Evolutionary conservation across 2,888 invertebrate species (phyloP).

Genomic region (Drosophila trichaetosa): DNA sequence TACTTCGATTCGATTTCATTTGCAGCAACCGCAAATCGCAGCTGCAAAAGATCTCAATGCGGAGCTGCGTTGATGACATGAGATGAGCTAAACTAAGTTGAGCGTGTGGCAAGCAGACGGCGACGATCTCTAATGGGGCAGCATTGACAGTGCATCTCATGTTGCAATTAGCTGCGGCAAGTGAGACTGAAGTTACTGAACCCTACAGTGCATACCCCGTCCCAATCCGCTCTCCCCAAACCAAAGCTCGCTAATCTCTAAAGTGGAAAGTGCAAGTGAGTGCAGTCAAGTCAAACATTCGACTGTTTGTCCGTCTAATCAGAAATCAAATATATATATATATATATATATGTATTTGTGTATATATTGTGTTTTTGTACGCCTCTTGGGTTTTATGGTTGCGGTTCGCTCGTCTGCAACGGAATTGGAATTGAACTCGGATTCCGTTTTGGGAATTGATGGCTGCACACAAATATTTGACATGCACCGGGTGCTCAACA

Average conservation of each 20-base stretch:
- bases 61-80: constrained; percentile 20
- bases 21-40: constrained; percentile 58
- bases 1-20: constrained; percentile 75
- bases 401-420: constrained; percentile 59
- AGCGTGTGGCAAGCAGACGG: constrained; percentile 77
- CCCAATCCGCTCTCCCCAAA: constrained; percentile 3
- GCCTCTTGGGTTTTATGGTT: constrained; percentile 60
- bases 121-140: constrained; percentile 62
- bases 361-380: constrained; percentile 39
- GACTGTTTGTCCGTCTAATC: constrained; percentile 48
- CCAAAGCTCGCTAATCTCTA: constrained; percentile 53
- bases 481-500: constrained; percentile 26
- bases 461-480: constrained; percentile 68
- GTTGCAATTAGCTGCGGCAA: constrained; percentile 74
- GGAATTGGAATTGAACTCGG: constrained; percentile 23
- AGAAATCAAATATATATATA: constrained; percentile 67
- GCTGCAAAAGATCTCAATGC: constrained; percentile 28
- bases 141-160: constrained; percentile 69
- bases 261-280: constrained; percentile 75
- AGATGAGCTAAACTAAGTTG: constrained; percentile 27
- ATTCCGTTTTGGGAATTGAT: constrained; percentile 50
- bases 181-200: constrained; percentile 69
- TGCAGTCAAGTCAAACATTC: constrained; percentile 60
- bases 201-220: constrained; percentile 33
- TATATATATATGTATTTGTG: constrained; percentile 11